Evolutionary conservation across 2,113 vertebrate species (phyloP), one percentile per base, ranked within the genome.

Genomic region (Picathartes gymnocephalus): DNA sequence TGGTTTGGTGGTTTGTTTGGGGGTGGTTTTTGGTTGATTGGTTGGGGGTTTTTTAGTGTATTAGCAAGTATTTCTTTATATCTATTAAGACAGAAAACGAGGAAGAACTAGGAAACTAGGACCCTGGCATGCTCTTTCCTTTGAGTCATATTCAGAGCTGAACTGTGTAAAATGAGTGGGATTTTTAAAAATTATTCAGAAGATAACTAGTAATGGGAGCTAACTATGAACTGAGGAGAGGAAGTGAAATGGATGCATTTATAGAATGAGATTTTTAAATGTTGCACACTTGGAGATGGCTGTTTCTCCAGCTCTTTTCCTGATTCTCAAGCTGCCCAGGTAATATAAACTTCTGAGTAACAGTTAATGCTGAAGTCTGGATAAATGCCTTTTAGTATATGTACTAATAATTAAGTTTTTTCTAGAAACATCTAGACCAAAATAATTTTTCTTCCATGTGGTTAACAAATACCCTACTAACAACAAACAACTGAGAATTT

Each of bases 61-160:
- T n/a, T 4, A 65, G 25, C 5, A 76, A 66, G 5, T 62, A 25
- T 6, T 45, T 89, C 66, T 39, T 1, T 0, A 3, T 33, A 62
- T 23, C 23, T 70, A 33, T 37, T 42, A 74, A 74, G 35, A 64
- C 19, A 11, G 0, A 0, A 91, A 86, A 58, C 31, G 4, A 66
- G 10, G 15, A 53, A 66, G 8, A 81, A 69, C 88, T 0, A 72
- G 13, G 6, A 76, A 89, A 72, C 21, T 22, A 72, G 42, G 35
- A 73, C 7, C 10, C 8, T 33, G 4, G 6, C 35, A 73, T 31
- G 42, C 2, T 66, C 78, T 15, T 81, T 70, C 37, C 37, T 20
- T 3, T 58, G 17, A 53, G 12, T 40, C 40, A 61, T 23, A 10
- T 60, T 92, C 33, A 61, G 25, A 79, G 51, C 8, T 33, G 20